Evolutionary conservation across 2,113 vertebrate species (phyloP).

Genomic region (Climacteris rufus): DNA sequence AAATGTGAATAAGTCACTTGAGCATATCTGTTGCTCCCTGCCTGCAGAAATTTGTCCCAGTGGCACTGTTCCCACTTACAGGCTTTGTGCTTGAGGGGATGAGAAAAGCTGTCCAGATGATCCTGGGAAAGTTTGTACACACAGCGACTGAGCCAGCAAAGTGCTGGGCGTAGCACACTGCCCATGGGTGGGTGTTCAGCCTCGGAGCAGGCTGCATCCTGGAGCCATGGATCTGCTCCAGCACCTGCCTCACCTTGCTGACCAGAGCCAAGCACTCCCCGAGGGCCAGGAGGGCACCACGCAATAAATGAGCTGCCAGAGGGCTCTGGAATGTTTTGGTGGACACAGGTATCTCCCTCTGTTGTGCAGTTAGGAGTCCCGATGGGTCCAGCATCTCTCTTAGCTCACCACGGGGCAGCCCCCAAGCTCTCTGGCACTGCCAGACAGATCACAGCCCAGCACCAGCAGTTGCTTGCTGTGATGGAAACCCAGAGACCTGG

Average conservation of each 20-base stretch:
- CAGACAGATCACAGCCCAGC: rapidly evolving
- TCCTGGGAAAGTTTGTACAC: conserved; percentile 45
- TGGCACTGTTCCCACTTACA: conserved; percentile 8
- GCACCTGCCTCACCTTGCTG: not conserved
- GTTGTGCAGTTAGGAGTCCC: not conserved
- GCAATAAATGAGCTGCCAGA: not conserved
- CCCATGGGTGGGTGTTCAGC: not conserved
- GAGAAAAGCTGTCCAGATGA: conserved; percentile 22
- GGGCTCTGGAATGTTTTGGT: not conserved
- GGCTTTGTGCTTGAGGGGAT: conserved; percentile 32
- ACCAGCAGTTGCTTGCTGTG: not conserved
- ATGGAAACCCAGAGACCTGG: not conserved
- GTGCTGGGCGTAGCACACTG: not conserved
- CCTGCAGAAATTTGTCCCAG: not conserved
- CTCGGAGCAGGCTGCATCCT: not conserved
- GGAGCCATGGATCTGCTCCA: not conserved
- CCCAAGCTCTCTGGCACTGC: not conserved
- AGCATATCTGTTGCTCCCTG: not conserved
- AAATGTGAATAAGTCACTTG: not conserved
- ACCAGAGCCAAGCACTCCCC: not conserved
- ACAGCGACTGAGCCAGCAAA: not conserved
- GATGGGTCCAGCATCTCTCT: not conserved
- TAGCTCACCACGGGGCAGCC: not conserved
- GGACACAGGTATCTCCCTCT: not conserved
- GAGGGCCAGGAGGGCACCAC: not conserved